Conservation (phyloP, 2,888 invertebrate genomes). For the Tinea pellionella region DNA sequence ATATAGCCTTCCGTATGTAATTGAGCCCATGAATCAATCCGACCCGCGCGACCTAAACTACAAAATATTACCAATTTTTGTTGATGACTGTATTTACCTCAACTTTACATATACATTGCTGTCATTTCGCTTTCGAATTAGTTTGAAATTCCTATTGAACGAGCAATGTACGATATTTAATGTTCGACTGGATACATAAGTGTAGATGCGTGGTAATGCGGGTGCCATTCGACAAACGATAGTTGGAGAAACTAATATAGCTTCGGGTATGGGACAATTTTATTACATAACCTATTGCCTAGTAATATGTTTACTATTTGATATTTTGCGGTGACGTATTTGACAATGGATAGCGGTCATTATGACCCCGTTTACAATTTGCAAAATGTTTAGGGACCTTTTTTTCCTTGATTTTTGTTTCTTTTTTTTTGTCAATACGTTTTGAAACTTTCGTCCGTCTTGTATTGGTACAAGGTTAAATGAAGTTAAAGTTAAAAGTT, state of each 20-base stretch:
- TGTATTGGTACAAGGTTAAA: too few relatives aligned
- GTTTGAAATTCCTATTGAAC: background rate
- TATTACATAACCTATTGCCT: slow-evolving; percentile 18
- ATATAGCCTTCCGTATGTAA: slow-evolving; percentile 34
- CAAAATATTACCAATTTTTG: slow-evolving; percentile 4
- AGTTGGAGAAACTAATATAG: background rate
- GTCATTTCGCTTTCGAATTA: background rate
- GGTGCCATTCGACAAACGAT: background rate
- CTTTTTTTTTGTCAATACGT: background rate
- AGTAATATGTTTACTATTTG: slow-evolving; percentile 17
- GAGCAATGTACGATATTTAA: background rate
- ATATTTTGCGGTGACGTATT: slow-evolving; percentile 1
- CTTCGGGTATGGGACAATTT: slow-evolving; percentile 16
- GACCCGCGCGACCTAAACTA: slow-evolving; percentile 14
- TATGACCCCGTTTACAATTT: background rate
- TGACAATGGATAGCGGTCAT: background rate
- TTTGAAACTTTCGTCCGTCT: too few relatives aligned
- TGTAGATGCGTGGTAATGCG: background rate
- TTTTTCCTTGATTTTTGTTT: background rate
- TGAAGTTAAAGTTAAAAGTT: too few relatives aligned
- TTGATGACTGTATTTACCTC: background rate
- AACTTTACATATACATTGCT: background rate
- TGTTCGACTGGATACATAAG: background rate
- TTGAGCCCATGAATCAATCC: slow-evolving; percentile 64
- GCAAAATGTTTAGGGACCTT: background rate